Base-by-base conservation (phyloP, 1,140 invertebrate genomes). In the Macrotrachela quadricornifera region DNA sequence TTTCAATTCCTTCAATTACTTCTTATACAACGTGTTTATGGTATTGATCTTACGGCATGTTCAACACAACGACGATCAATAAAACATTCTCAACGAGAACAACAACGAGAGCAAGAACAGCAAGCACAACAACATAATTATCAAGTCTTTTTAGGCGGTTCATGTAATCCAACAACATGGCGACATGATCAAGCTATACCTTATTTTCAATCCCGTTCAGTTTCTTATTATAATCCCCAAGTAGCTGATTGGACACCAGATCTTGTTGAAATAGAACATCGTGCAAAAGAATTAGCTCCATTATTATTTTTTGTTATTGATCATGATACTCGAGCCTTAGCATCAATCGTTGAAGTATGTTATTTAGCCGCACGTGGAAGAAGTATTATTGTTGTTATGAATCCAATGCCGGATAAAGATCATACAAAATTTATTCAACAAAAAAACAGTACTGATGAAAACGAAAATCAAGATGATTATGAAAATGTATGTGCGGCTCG, bases 221-320 rank as follows among this genome's bases (percentile, higher is more conserved):
- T 96, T 64, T 83, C 85, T 46, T 96, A 83, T 66, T 96, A 88
- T 65, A 95, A 95, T 77, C 90, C 90, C 86, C 88, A 94, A 88
- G 86, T 91, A 49, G 78, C 83, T 54, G 80, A 84, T 65, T 96
- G 90, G 90, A 80, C 79, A 56, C 85, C 83, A 56, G 86, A 91
- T 69, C 72, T 95, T 49, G 80, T 96, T 61, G 85, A 85, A 62
- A 74, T 85, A 50, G 90, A 94, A 69, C 80, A 87, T 67, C 78
- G 81, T 59, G 90, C 90, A 6, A 96, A 95, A 59, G 60, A 68
- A 61, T 65, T 79, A 55, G 85, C 88, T 36, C 76, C 80, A 43
- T 78, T 92, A 46, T 72, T 94, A 58, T 79, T 95, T 60, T 94
- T 90, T 71, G 87, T 94, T 50, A 79, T 94, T 62, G 86, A 94